Percentiles rank a stretch among this genome's conserved stretches.
phyloP scores from a whole-genome alignment of 2,888 invertebrate genomes.

The Stenichneumon culpator region DNA sequence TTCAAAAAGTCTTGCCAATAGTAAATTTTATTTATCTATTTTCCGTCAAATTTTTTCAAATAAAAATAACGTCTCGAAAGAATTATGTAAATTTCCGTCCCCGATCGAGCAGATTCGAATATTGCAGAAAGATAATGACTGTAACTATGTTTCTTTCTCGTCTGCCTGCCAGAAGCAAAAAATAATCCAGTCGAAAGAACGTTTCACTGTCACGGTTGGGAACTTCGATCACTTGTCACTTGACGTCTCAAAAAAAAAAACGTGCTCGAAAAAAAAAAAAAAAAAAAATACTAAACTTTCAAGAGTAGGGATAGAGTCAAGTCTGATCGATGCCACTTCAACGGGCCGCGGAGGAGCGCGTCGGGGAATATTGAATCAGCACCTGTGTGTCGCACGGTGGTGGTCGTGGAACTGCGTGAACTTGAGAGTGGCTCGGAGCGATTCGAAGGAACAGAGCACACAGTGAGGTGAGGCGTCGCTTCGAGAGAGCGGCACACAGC shows the following conservation, averaged over 20 bases:
- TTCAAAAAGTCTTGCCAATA: no score
- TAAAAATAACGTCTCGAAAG: no score
- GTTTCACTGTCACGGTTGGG: background rate
- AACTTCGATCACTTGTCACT: background rate
- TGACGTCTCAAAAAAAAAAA: background rate
- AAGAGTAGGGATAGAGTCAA: background rate
- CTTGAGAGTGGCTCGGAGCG: constrained; percentile 37
- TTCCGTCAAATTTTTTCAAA: no score
- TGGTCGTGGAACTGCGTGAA: constrained; percentile 42
- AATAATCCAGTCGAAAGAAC: background rate
- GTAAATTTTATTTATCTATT: no score
- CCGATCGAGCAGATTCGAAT: no score
- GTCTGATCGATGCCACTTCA: background rate
- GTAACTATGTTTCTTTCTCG: no score
- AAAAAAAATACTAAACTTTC: background rate
- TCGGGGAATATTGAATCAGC: constrained; percentile 1
- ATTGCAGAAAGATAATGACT: no score
- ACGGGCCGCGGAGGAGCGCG: background rate
- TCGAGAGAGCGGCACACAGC: constrained; percentile 7
- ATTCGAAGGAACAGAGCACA: constrained; percentile 11
- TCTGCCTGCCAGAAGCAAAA: no score
- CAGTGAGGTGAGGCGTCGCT: constrained; percentile 16
- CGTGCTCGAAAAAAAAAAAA: no score
- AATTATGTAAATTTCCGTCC: no score
- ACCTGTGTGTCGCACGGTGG: constrained; percentile 43